Base-by-base conservation (phyloP, 2,113 vertebrate species). In the Microtus montanus region DNA sequence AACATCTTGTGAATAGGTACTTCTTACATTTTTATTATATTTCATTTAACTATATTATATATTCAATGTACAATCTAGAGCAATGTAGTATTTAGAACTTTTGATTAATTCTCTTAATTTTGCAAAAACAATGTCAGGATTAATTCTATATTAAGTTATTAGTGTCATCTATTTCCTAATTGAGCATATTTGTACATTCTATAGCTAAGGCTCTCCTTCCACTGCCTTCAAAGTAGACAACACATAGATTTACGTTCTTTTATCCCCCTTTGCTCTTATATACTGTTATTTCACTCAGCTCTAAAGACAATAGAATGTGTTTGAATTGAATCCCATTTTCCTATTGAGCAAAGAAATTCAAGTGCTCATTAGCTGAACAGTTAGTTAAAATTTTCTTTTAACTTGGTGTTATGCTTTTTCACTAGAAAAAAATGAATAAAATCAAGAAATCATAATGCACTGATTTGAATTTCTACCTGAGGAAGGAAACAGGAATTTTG, bases 61-160 rank as follows among this genome's bases (percentile, higher is more conserved):
- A 84, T 70, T 91, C 70, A 74, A 78, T 90, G 15, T 66, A 66
- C 89, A 89, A n/a, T n/a, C 35, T 4, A 58, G 5, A 78, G 24
- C 79, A 89, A 70, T 49, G 3, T 11, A 73, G 70, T 38, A 92
- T 4, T 70, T 91, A 52, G 17, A 94, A 87, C 74, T 93, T 94
- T 91, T n/a, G 38, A 71, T 75, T 85, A 0, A 61, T 66, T 5
- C 22, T 82, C 9, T 88, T 83, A 7, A 26, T 92, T 94, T 95
- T 77, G 47, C 7, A 68, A 66, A 70, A 49, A 8, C 33, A 95
- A 20, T 3, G 38, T 7, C 24, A 82, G 5, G 14, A 47, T 33
- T 63, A 47, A 44, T 2, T 44, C 35, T 7, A 49, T 58, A 90
- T 92, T 90, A 3, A 75, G 8, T 61, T 95, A 1, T 63, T 35